These are phyloP conservation scores for Anoura caudifer DNA, from an alignment of 2,113 vertebrate species.

Conservation along the genomic window DNA sequence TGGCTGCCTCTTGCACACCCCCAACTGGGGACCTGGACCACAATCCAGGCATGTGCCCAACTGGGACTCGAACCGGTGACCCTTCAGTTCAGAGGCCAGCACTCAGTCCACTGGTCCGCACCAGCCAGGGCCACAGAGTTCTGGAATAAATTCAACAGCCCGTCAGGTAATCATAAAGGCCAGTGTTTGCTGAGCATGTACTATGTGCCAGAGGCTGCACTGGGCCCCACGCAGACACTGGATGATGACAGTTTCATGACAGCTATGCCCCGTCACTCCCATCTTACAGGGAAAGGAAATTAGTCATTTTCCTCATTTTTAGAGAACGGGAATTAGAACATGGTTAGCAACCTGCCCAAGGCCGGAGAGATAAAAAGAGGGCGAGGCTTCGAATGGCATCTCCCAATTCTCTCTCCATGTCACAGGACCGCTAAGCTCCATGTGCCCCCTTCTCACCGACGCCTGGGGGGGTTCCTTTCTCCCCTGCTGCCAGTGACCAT, in stretches of 20 bases:
- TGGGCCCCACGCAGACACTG: not conserved
- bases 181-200: not conserved
- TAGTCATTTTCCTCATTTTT: not conserved
- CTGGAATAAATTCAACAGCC: not conserved
- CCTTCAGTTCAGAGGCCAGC: too few species aligned
- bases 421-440: not conserved
- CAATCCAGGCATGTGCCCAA: too few species aligned
- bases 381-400: not conserved
- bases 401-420: not conserved
- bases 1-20: too few species aligned
- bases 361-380: not conserved
- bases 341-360: not conserved
- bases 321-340: not conserved
- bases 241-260: rapidly evolving
- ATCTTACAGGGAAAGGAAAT: not conserved
- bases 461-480: not conserved
- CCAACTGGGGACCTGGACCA: too few species aligned
- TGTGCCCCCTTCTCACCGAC: not conserved
- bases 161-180: not conserved
- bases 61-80: too few species aligned
- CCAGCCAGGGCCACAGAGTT: not conserved
- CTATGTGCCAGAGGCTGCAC: rapidly evolving
- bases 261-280: not conserved
- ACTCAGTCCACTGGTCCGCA: too few species aligned
- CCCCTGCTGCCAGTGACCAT: not conserved